These are phyloP conservation scores for Chydorus sphaericus DNA, from an alignment of 2,888 invertebrate genomes.

Conservation along the genomic window DNA sequence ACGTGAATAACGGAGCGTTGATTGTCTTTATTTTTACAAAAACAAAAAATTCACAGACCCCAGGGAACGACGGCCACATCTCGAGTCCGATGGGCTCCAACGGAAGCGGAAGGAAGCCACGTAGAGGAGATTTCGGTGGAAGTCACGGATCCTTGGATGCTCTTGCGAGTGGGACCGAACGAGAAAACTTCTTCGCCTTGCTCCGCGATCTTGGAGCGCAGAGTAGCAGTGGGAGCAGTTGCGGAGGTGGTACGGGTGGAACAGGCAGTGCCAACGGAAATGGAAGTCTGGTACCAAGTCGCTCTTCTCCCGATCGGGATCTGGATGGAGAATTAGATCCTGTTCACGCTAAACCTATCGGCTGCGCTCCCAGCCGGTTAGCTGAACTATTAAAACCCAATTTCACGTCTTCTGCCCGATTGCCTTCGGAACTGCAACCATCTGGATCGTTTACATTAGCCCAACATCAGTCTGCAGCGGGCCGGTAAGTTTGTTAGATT, in stretches of 20 bases:
- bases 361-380: conserved; percentile 13
- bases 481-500: background rate
- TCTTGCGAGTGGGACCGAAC: conserved; percentile 39
- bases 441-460: background rate
- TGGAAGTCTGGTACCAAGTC: conserved; percentile 38
- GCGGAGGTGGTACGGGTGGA: too few species aligned
- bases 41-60: background rate
- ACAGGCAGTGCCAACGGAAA: conserved; percentile 1
- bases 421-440: background rate
- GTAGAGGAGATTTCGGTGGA: conserved; percentile 54
- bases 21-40: background rate
- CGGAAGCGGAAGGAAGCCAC: background rate
- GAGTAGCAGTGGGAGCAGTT: conserved; percentile 5
- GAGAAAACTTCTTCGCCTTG: conserved; percentile 65
- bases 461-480: background rate
- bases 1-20: conserved; percentile 2
- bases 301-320: conserved; percentile 41
- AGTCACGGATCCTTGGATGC: conserved; percentile 78
- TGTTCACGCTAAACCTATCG: conserved; percentile 20
- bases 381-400: conserved; percentile 14
- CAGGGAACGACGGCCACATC: background rate
- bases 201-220: conserved; percentile 46
- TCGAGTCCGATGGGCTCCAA: background rate
- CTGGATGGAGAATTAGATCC: conserved; percentile 24
- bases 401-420: background rate